These are phyloP conservation scores for Hyposoter dolosus DNA, from an alignment of 2,888 invertebrate species.

Conservation along the genomic window DNA sequence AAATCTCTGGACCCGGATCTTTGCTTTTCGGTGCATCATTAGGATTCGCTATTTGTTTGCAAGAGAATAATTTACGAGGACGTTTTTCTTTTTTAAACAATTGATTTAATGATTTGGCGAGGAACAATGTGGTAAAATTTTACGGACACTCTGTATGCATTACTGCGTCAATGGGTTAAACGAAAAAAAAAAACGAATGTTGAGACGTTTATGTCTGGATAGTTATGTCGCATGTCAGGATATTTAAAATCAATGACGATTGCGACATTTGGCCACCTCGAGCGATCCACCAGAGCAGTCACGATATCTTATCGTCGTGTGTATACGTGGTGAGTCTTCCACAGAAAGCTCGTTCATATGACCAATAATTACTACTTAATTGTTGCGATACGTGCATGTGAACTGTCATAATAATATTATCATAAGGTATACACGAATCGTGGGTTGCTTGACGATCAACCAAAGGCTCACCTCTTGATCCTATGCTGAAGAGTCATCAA, in stretches of 20 bases:
- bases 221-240: slow-evolving; percentile 38
- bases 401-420: background rate
- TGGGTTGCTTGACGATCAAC: background rate
- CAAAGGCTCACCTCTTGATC: slow-evolving; percentile 46
- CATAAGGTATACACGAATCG: background rate
- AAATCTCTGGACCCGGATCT: too few species aligned
- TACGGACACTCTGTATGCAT: background rate
- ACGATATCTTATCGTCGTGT: slow-evolving; percentile 38
- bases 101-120: background rate
- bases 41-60: background rate
- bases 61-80: background rate
- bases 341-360: slow-evolving; percentile 32
- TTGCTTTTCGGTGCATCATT: background rate
- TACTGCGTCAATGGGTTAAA: slow-evolving; percentile 17
- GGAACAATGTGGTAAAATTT: background rate
- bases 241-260: slow-evolving; percentile 66
- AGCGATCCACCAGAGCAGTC: slow-evolving; percentile 26
- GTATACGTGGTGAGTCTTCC: slow-evolving; percentile 25
- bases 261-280: slow-evolving; percentile 56
- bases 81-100: background rate
- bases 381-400: background rate
- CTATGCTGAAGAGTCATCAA: slow-evolving; percentile 3
- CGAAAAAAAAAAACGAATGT: slow-evolving; percentile 21
- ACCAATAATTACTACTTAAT: slow-evolving; percentile 45
- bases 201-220: slow-evolving; percentile 34